phyloP scores from a whole-genome alignment of 2,113 vertebrate genomes.

The Okapia johnstoni region DNA sequence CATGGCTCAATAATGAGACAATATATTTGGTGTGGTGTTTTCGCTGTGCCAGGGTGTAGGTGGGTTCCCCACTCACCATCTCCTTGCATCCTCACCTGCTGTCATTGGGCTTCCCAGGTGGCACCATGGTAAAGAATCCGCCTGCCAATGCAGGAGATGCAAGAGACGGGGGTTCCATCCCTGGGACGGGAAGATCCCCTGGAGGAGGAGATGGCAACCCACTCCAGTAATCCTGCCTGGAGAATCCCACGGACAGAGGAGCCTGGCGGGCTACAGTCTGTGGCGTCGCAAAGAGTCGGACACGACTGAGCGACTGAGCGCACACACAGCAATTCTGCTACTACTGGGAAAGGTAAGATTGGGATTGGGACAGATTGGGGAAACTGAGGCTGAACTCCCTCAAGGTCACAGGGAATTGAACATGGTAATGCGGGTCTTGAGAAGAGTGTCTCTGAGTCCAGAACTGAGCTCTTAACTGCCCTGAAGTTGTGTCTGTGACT shows the following conservation, averaged over 20 bases:
- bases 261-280: background rate
- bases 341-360: background rate
- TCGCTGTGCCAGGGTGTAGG: background rate
- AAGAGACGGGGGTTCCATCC: background rate
- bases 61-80: background rate
- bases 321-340: background rate
- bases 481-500: background rate
- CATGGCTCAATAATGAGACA: background rate
- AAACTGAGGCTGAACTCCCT: background rate
- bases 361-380: background rate
- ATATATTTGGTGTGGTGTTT: background rate
- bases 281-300: background rate
- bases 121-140: background rate
- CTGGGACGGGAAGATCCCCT: background rate
- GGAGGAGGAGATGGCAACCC: background rate
- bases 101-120: background rate
- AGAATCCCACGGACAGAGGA: background rate
- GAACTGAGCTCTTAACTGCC: background rate
- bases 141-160: background rate
- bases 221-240: background rate
- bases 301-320: fast-evolving
- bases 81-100: background rate
- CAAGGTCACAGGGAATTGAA: background rate
- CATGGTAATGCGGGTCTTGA: background rate
- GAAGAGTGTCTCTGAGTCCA: background rate